Conservation (phyloP, 2,888 invertebrate genomes). For the Elmis aenea region DNA sequence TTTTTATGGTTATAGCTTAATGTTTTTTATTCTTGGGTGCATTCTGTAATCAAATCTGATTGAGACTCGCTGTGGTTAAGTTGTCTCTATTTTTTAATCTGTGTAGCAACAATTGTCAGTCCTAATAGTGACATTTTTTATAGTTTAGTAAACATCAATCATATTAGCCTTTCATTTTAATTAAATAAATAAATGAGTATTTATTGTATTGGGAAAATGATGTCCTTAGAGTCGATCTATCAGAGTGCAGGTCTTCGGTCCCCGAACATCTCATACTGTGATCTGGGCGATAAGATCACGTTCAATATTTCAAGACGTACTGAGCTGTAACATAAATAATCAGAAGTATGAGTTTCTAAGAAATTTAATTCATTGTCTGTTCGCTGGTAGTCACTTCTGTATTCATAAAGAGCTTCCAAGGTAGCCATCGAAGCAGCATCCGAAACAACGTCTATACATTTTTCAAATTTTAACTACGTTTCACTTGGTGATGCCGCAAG, state of each 20-base stretch:
- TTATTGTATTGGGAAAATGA: constrained; percentile 9
- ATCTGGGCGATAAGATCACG: constrained; percentile 36
- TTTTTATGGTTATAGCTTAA: too few species aligned
- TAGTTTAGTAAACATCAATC: background rate
- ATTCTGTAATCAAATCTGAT: too few species aligned
- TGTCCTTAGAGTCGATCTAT: constrained; percentile 6
- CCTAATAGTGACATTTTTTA: too few species aligned
- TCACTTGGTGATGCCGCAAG: constrained; percentile 22
- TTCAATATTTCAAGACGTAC: constrained; percentile 37
- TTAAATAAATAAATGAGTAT: constrained; percentile 17
- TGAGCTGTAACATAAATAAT: constrained; percentile 38
- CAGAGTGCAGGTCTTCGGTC: constrained; percentile 2
- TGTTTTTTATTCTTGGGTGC: too few species aligned
- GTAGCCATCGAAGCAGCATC: constrained; percentile 28
- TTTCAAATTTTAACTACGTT: constrained; percentile 31
- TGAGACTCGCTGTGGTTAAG: too few species aligned
- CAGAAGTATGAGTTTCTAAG: constrained; percentile 37
- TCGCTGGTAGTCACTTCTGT: constrained; percentile 32
- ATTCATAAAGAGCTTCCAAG: constrained; percentile 29
- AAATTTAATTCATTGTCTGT: constrained; percentile 39
- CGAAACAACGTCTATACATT: constrained; percentile 28
- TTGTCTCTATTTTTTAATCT: too few species aligned
- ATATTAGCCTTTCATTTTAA: constrained; percentile 4
- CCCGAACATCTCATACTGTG: constrained; percentile 22
- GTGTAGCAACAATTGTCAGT: too few species aligned